A percentile compares a stretch with the other conserved stretches of the same genome.
phyloP scores from a whole-genome alignment of 2,797 vertebrate species.

The Thamnophis elegans region DNA sequence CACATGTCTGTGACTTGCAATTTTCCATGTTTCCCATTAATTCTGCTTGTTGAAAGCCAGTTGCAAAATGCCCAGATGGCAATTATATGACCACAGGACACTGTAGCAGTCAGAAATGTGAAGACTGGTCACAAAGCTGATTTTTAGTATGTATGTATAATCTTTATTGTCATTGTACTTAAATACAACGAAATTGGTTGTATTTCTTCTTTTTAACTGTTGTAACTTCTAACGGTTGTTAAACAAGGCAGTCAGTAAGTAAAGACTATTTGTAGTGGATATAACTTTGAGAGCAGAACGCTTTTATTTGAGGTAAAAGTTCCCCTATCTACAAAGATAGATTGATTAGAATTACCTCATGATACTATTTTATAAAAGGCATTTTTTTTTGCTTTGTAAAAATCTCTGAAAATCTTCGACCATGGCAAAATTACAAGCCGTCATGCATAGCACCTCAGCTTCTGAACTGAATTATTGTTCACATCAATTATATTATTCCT shows the following conservation, averaged over 20 bases:
- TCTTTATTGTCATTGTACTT: no score
- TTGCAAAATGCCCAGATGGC: background rate
- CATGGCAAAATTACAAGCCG: background rate
- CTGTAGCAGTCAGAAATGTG: background rate
- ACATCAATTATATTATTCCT: background rate
- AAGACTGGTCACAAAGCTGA: background rate
- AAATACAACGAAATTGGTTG: no score
- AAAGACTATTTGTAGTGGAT: background rate
- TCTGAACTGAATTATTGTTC: background rate
- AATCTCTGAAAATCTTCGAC: background rate
- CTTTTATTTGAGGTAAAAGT: background rate
- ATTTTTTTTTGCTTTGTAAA: background rate
- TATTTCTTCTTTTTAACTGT: no score
- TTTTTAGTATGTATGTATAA: no score
- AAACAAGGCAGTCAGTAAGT: background rate
- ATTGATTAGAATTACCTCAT: background rate
- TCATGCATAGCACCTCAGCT: no score
- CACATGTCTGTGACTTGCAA: no score
- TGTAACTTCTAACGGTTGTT: background rate
- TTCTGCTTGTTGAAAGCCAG: background rate
- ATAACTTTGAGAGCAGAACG: background rate
- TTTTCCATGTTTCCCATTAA: background rate
- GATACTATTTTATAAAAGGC: background rate
- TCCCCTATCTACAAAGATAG: background rate
- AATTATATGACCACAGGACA: background rate